Evolutionary conservation across 37 sponge, comb jelly and placozoan genomes (phyloP).

Genomic region (Aphrocallistes beatrix): DNA sequence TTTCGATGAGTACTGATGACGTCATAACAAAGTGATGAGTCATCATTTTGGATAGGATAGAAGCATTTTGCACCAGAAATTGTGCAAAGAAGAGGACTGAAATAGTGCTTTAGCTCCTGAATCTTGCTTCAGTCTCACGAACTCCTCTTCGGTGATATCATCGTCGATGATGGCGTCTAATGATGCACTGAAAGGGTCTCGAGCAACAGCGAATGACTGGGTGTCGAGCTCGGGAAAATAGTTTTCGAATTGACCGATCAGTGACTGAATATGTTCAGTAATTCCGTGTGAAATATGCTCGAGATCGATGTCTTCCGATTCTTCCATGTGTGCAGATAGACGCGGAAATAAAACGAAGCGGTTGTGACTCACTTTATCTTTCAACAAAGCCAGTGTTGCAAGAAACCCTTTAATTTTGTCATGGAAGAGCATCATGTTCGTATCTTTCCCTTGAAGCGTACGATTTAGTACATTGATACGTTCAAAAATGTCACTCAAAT

Average conservation of each 20-base stretch:
- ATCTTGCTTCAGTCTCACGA: slow-evolving; percentile 17
- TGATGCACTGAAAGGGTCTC: slow-evolving; percentile 17
- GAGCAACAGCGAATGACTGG: neutral
- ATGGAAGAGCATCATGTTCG: neutral
- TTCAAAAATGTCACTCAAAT: slow-evolving; percentile 19
- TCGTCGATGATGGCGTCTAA: neutral
- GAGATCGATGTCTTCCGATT: neutral
- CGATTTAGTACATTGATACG: slow-evolving; percentile 11
- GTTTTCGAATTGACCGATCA: neutral
- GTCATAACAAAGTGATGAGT: too few species aligned
- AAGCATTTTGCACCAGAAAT: neutral
- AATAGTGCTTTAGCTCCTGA: neutral
- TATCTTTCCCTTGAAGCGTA: too few species aligned
- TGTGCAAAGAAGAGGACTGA: neutral
- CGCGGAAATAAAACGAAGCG: slow-evolving; percentile 11
- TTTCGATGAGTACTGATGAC: too few species aligned
- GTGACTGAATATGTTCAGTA: slow-evolving; percentile 11
- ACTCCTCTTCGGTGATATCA: slow-evolving; percentile 17
- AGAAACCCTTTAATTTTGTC: neutral
- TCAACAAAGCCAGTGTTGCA: slow-evolving; percentile 16
- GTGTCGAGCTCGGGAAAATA: neutral
- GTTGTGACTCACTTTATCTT: neutral
- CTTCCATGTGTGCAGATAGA: neutral
- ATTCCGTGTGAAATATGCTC: neutral
- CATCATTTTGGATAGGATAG: neutral